phyloP scores from a whole-genome alignment of 2,797 vertebrate species.

The Ctenochaetus hawaiiensis region DNA sequence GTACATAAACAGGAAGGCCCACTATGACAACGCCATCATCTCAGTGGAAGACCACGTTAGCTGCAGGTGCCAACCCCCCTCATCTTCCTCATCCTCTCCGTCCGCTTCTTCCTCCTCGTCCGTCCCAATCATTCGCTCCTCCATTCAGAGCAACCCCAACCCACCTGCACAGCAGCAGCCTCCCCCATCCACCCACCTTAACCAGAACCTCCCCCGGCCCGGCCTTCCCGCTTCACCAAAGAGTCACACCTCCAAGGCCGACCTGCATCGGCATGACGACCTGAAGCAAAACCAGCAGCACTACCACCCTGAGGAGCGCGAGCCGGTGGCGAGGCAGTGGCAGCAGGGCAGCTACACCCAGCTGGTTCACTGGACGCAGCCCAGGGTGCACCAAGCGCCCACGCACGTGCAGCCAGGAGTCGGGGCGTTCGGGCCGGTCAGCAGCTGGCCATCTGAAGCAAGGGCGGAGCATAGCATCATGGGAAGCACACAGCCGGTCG shows the following conservation, averaged over 20 bases:
- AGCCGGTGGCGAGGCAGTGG: slow-evolving; percentile 72
- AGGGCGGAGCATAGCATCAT: slow-evolving; percentile 55
- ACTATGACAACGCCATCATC: slow-evolving; percentile 88
- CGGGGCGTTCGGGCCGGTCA: slow-evolving; percentile 8
- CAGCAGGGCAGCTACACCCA: slow-evolving; percentile 79
- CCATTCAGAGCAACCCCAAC: slow-evolving; percentile 54
- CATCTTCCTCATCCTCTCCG: slow-evolving; percentile 40
- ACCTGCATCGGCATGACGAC: slow-evolving; percentile 83
- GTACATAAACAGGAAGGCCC: slow-evolving; percentile 84
- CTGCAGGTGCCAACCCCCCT: slow-evolving; percentile 86
- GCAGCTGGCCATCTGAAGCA: slow-evolving; percentile 61
- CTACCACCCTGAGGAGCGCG: slow-evolving; percentile 65
- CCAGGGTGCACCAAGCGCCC: slow-evolving; percentile 55
- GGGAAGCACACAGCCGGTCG: slow-evolving; percentile 46
- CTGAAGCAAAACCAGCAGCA: slow-evolving; percentile 84
- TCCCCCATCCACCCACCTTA: slow-evolving; percentile 42
- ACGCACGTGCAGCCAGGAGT: slow-evolving; percentile 45
- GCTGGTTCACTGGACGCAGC: slow-evolving; percentile 71
- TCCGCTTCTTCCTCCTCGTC: slow-evolving; percentile 51
- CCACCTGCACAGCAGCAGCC: slow-evolving; percentile 51
- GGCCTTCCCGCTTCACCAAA: slow-evolving; percentile 64
- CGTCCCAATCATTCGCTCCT: slow-evolving; percentile 42
- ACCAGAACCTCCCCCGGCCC: slow-evolving; percentile 23
- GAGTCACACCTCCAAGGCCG: slow-evolving; percentile 77
- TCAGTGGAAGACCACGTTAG: slow-evolving; percentile 93